Conservation (phyloP, 2,797 vertebrate genomes). For the Peromyscus melanophrys region DNA sequence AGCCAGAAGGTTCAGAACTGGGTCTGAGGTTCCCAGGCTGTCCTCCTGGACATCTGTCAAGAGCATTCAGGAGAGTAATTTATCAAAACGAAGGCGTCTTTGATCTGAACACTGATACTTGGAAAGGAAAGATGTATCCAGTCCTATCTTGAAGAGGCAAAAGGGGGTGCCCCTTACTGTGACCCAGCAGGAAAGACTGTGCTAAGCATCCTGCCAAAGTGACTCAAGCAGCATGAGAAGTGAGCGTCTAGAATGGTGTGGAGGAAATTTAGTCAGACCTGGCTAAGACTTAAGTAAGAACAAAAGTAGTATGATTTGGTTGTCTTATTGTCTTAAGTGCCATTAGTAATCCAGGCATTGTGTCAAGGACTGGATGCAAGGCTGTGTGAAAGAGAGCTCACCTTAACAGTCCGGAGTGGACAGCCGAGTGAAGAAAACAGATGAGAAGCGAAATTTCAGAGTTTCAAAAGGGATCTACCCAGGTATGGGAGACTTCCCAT, state of each 20-base stretch:
- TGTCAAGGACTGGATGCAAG: not conserved
- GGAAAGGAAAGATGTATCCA: not conserved
- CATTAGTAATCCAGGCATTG: not conserved
- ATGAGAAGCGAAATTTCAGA: not conserved
- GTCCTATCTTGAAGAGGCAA: not conserved
- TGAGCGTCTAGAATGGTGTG: not conserved
- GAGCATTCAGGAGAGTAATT: not conserved
- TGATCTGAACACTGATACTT: not conserved
- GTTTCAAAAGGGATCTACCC: not conserved
- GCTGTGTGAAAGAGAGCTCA: not conserved
- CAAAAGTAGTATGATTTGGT: not conserved
- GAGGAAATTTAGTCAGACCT: not conserved
- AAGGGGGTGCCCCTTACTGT: not conserved
- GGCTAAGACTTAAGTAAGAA: slow-evolving; percentile 10
- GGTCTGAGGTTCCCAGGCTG: slow-evolving; percentile 8
- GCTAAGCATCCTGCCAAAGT: not conserved
- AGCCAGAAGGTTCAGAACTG: not conserved
- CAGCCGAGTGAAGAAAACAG: not conserved
- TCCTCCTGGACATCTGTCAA: slow-evolving; percentile 1
- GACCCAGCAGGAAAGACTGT: not conserved
- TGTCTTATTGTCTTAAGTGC: not conserved
- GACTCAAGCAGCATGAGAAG: not conserved
- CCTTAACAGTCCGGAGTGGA: not conserved
- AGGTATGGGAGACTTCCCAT: not conserved
- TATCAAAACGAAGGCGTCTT: not conserved